These are phyloP conservation scores for Capitulum mitella DNA, from an alignment of 2,888 invertebrate species.

Conservation along the genomic window DNA sequence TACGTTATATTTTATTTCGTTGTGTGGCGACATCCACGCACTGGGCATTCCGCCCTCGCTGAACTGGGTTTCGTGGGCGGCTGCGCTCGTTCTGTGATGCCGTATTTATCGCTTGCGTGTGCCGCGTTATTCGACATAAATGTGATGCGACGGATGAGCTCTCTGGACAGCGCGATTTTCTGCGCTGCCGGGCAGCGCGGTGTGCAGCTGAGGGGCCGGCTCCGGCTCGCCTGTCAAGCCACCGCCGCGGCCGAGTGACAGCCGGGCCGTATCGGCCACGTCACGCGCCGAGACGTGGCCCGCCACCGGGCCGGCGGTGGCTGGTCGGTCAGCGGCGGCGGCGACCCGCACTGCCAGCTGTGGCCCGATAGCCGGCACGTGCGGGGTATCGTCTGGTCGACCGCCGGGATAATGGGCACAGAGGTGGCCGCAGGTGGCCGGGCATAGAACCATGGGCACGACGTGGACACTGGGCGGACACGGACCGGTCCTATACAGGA, in stretches of 20 bases:
- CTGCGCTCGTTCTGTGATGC: neutral
- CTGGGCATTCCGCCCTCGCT: neutral
- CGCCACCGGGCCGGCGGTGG: neutral
- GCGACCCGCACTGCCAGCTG: neutral
- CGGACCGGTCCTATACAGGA: too few relatives aligned
- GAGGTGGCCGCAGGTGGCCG: neutral
- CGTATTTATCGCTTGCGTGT: neutral
- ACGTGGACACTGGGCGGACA: too few relatives aligned
- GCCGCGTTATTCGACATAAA: neutral
- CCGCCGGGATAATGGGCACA: neutral
- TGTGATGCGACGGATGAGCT: neutral
- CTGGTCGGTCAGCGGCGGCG: neutral
- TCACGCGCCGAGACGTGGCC: neutral
- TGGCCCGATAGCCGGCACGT: neutral
- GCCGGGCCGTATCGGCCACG: neutral
- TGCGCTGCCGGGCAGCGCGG: neutral
- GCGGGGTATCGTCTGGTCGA: neutral
- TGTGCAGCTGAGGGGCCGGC: neutral
- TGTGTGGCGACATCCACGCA: neutral
- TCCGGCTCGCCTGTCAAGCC: neutral
- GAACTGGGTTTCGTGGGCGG: neutral
- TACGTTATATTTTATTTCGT: conserved; percentile 13
- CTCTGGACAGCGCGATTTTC: neutral
- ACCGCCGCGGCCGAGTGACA: neutral
- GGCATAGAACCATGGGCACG: too few relatives aligned